Conservation (phyloP, 2,797 vertebrate species). For the Lithobates sylvaticus region DNA sequence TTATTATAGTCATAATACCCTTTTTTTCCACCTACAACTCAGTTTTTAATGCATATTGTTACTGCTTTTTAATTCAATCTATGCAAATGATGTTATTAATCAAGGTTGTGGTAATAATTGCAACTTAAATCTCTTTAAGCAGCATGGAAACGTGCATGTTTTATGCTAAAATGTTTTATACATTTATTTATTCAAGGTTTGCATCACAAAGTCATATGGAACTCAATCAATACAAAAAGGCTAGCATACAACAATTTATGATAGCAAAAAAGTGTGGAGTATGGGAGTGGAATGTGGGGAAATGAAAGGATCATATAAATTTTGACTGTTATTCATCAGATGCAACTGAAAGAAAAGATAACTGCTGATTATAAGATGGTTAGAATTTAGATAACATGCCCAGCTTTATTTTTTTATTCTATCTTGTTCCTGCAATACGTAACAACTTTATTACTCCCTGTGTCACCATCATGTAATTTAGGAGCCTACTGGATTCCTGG, state of each 20-base stretch:
- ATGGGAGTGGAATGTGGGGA: not conserved
- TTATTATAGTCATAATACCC: conserved; percentile 1
- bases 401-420: too few species aligned
- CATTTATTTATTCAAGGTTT: not conserved
- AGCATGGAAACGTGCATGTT: not conserved
- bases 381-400: too few species aligned
- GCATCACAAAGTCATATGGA: not conserved
- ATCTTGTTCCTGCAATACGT: too few species aligned
- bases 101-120: conserved; percentile 22
- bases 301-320: not conserved
- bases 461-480: too few species aligned
- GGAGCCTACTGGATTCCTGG: too few species aligned
- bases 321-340: not conserved
- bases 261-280: not conserved
- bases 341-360: too few species aligned
- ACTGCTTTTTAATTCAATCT: conserved; percentile 24
- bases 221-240: not conserved
- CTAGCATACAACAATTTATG: not conserved
- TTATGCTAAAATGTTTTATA: not conserved
- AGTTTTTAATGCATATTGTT: not conserved
- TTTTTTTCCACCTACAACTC: not conserved
- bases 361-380: too few species aligned
- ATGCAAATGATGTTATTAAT: conserved; percentile 43
- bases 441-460: too few species aligned
- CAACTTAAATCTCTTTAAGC: conserved; percentile 13